Evolutionary conservation across 2,888 invertebrate genomes (phyloP), one percentile per base, ranked within the genome.

Genomic region (Apamea monoglypha): DNA sequence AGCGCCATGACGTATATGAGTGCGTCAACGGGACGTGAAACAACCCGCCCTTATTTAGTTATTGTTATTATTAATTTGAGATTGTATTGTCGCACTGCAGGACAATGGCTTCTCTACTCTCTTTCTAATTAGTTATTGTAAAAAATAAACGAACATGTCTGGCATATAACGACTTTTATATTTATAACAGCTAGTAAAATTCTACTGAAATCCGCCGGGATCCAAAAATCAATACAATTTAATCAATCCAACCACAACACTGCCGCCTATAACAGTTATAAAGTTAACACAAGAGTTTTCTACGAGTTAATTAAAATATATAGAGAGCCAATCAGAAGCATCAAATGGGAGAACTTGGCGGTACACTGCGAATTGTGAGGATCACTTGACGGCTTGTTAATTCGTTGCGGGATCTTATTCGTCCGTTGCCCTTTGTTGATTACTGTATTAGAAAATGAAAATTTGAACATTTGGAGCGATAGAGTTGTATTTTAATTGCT

Each of bases 301-400:
- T 91, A 87, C 83, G 90, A 92, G 91, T 93, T 93, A 93, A 94
- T 94, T 94, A 92, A 93, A 92, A 91, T 90, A 89, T 87, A 88
- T 85, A 80, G 86, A 81, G 87, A 85, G 84, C 90, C 90, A 90
- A 91, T 91, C 91, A 88, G 86, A 84, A 81, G 83, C 75, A 80
- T 80, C 82, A 76, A 88, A 89, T 73, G 85, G 56, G 75, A 78
- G 79, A 89, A 83, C 81, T 83, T 87, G 76, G 78, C 29, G 73
- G 66, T 82, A 85, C 85, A 82, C 75, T 80, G 66, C 74, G 71
- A 86, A 82, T 74, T 80, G 66, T 73, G 71, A 86, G 89, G 87
- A 89, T 89, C 91, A 89, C 88, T 90, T 87, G 79, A 89, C 85
- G 90, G 85, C 89, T 93, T 92, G 91, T 91, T 92, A 91, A 93